These are phyloP conservation scores for Zophobas morio DNA, from an alignment of 1,140 invertebrate species.

Conservation along the genomic window DNA sequence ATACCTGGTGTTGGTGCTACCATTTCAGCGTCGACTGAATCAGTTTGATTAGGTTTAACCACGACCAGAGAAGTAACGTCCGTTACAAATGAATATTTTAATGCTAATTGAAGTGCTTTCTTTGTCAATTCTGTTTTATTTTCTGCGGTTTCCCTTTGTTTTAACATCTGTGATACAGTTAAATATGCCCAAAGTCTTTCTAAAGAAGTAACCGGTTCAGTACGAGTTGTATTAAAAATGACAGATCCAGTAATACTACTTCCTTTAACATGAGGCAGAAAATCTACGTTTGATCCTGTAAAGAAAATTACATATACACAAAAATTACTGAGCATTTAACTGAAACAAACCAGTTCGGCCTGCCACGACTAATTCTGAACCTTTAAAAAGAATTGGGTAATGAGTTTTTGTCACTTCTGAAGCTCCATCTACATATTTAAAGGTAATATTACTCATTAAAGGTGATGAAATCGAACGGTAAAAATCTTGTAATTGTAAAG, in stretches of 20 bases:
- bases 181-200: constrained; percentile 79
- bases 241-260: neutral
- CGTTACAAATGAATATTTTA: constrained; percentile 77
- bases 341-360: constrained; percentile 65
- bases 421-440: constrained; percentile 73
- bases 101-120: constrained; percentile 66
- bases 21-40: neutral
- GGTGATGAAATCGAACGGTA: constrained; percentile 80
- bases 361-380: constrained; percentile 73
- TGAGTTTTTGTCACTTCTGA: constrained; percentile 69
- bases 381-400: constrained; percentile 72
- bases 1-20: neutral
- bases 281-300: neutral
- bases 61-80: constrained; percentile 78
- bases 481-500: constrained; percentile 78
- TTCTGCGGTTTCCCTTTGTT: constrained; percentile 67
- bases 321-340: too few species aligned
- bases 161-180: constrained; percentile 75
- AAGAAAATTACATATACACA: too few species aligned
- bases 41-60: constrained; percentile 72
- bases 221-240: constrained; percentile 11
- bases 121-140: constrained; percentile 55
- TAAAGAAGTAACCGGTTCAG: constrained; percentile 62
- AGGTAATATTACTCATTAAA: constrained; percentile 75
- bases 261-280: neutral